Evolutionary conservation across 2,113 vertebrate genomes (phyloP).

Genomic region (Lagopus muta): DNA sequence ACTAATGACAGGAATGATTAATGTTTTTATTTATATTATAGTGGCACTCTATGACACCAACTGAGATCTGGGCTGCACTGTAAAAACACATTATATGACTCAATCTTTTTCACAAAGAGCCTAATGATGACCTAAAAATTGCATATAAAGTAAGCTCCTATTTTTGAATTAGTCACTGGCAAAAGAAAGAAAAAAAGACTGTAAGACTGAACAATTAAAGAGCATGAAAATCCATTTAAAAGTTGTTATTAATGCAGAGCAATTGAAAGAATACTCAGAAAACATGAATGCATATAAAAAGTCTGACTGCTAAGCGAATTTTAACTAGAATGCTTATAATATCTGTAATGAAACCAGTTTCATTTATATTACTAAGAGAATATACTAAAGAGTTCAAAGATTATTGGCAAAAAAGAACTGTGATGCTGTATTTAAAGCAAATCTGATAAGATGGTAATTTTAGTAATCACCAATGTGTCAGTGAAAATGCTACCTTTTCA

Average conservation of each 20-base stretch:
- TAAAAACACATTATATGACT: conserved; percentile 55
- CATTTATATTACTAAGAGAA: not conserved
- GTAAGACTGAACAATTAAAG: conserved; percentile 26
- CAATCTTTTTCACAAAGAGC: conserved; percentile 52
- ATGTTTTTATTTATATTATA: conserved; percentile 58
- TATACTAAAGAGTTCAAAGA: not conserved
- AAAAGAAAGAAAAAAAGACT: conserved; percentile 43
- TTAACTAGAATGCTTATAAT: conserved; percentile 1
- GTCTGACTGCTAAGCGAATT: conserved; percentile 18
- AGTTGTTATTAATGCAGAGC: conserved; percentile 37
- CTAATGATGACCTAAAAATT: conserved; percentile 65
- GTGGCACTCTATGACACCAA: conserved; percentile 34
- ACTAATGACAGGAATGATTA: conserved; percentile 54
- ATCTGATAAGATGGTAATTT: not conserved
- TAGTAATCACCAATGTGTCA: not conserved
- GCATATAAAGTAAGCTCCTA: conserved; percentile 39
- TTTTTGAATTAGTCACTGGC: conserved; percentile 65
- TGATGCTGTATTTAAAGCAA: not conserved
- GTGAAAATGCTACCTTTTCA: not conserved
- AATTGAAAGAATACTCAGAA: conserved; percentile 18
- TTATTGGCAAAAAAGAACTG: not conserved
- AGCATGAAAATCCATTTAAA: conserved; percentile 47
- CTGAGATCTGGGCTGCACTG: conserved; percentile 39
- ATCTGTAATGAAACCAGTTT: not conserved
- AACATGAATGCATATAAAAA: not conserved